Conservation (phyloP, 1,140 invertebrate species). For the Aporrectodea caliginosa region DNA sequence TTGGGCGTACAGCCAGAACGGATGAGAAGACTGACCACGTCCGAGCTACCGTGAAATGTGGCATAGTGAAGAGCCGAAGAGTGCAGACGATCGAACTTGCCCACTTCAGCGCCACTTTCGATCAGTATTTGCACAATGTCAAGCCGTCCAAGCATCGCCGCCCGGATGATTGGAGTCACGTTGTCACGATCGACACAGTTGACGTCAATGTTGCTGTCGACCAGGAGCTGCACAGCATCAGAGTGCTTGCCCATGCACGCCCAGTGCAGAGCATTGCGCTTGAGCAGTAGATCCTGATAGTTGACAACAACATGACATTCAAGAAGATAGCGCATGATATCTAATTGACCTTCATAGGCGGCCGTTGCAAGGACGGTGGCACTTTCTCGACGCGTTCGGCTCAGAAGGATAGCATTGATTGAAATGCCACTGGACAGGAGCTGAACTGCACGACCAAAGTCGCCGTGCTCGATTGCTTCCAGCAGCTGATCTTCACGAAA, state of each 20-base stretch:
- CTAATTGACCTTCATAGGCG: constrained; percentile 38
- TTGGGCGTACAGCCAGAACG: constrained; percentile 40
- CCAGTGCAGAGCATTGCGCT: constrained; percentile 43
- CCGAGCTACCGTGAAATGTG: constrained; percentile 35
- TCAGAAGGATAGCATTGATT: constrained; percentile 39
- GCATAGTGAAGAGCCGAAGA: constrained; percentile 45
- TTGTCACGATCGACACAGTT: constrained; percentile 43
- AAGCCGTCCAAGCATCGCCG: constrained; percentile 36
- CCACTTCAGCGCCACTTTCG: constrained; percentile 37
- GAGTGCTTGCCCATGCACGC: constrained; percentile 37
- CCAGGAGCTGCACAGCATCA: constrained; percentile 33
- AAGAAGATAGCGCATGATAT: constrained; percentile 39
- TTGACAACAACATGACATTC: constrained; percentile 38
- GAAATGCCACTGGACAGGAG: constrained; percentile 39
- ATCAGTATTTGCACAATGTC: constrained; percentile 38
- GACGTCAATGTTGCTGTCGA: constrained; percentile 35
- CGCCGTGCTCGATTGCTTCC: constrained; percentile 38
- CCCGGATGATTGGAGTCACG: constrained; percentile 41
- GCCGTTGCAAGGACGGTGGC: constrained; percentile 40
- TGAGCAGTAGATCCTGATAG: constrained; percentile 36
- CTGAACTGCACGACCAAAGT: constrained; percentile 37
- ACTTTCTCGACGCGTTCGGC: constrained; percentile 37
- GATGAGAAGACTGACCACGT: constrained; percentile 35
- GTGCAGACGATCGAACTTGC: constrained; percentile 40
- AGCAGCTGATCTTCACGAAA: constrained; percentile 36